Evolutionary conservation across 2,113 vertebrate species (phyloP), one percentile per base, ranked within the genome.

Genomic region (Hypocryptadius cinnamomeus): DNA sequence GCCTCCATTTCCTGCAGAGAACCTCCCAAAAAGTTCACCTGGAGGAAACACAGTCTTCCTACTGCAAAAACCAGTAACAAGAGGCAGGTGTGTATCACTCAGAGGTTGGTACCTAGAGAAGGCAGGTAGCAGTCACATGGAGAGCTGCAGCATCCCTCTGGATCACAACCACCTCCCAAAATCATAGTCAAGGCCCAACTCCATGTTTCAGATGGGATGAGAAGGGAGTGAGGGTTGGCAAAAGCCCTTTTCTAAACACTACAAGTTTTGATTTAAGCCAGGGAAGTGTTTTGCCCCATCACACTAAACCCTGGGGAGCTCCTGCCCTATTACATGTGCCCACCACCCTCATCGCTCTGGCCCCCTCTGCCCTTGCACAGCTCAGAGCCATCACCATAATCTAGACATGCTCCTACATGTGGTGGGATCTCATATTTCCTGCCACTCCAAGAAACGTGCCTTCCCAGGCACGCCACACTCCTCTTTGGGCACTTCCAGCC

Each of bases 391-490:
- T 13, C 20, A 18, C 8, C 37, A 8, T 4, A 28, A 31, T 5
- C 31, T 2, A 31, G 61, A 47, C 12, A 28, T 0, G 0, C n/a
- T 23, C 22, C 50, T 39, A 8, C 40, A 23, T 0, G 0, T 24
- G 59, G 14, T 37, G 23, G 15, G 13, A 78, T 16, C 47, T 70
- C 69, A 4, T 24, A 4, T 74, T 89, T 77, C 21, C 77, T 86
- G 40, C 50, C 56, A 59, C n/a, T 76, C 33, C 48, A 51, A 60
- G 61, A 23, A 76, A 25, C 5, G 1, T 8, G 20, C 5, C 16
- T 33, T 21, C 25, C 19, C 3, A 2, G 33, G 51, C 45, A 85
- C 4, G 4, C 30, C n/a, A 27, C 4, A 2, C 18, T 92, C 42
- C 18, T 90, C 74, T 45, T 44, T 0, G 2, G 79, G 28, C 45